These are phyloP conservation scores for Cryptoblepharus egeriae DNA, from an alignment of 2,797 vertebrate genomes.

Conservation along the genomic window DNA sequence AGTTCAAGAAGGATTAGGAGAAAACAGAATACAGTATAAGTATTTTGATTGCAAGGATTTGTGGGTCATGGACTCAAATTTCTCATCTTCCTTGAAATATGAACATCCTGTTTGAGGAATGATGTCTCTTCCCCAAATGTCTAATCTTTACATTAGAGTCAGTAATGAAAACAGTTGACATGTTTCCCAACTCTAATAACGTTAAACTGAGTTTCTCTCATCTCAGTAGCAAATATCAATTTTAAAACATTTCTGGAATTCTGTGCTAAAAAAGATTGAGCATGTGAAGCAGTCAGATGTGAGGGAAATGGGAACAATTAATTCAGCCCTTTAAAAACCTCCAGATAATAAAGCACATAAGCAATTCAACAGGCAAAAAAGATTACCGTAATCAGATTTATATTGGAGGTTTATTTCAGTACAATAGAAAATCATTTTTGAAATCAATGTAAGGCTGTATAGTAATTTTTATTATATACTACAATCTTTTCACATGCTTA, in stretches of 20 bases:
- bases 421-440: slow-evolving; percentile 22
- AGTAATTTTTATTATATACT: not conserved
- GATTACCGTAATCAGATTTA: slow-evolving; percentile 48
- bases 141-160: not conserved
- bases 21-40: not conserved
- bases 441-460: not conserved
- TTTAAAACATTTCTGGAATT: not conserved
- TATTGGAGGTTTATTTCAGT: slow-evolving; percentile 59
- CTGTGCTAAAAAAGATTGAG: not conserved
- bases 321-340: slow-evolving; percentile 21
- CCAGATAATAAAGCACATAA: not conserved
- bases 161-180: not conserved
- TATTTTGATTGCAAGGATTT: not conserved
- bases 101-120: not conserved
- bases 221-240: not conserved
- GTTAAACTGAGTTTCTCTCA: not conserved
- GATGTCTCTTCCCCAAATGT: not conserved
- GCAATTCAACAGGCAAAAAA: slow-evolving; percentile 17
- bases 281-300: not conserved
- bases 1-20: not conserved
- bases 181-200: not conserved
- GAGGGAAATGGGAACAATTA: slow-evolving; percentile 27
- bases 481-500: slow-evolving; percentile 54
- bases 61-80: not conserved
- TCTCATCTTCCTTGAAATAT: not conserved